phyloP scores from a whole-genome alignment of 1,140 invertebrate species.

The Neodiprion lecontei region DNA sequence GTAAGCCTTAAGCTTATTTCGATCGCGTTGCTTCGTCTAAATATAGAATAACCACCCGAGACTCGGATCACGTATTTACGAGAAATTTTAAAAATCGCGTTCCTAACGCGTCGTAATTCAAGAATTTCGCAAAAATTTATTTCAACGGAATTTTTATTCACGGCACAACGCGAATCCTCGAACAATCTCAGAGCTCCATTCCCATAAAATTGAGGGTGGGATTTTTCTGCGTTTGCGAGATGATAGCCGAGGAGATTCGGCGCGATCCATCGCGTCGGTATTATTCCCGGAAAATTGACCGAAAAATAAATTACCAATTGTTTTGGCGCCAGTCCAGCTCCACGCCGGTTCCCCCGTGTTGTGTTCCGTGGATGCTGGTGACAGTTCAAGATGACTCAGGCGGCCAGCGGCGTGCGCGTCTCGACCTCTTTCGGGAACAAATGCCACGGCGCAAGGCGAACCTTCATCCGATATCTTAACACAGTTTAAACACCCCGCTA shows the following conservation, averaged over 20 bases:
- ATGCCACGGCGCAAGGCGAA: neutral
- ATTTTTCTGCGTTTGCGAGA: neutral
- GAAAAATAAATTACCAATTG: constrained; percentile 45
- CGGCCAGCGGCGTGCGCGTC: neutral
- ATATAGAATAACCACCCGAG: constrained; percentile 43
- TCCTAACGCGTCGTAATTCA: neutral
- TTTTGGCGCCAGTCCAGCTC: constrained; percentile 40
- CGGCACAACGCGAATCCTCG: neutral
- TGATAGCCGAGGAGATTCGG: too few species aligned
- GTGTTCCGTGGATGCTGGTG: constrained; percentile 4
- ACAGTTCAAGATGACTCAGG: constrained; percentile 16
- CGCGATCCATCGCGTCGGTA: neutral
- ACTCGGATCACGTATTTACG: neutral
- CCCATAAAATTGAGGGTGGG: neutral
- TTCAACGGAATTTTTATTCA: neutral
- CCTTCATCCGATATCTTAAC: neutral
- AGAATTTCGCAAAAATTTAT: neutral
- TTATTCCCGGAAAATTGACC: constrained; percentile 18
- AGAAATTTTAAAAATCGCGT: neutral
- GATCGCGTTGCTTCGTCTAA: constrained; percentile 45
- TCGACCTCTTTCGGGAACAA: neutral
- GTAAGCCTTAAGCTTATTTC: constrained; percentile 39
- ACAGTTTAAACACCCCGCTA: neutral
- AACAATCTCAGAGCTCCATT: neutral
- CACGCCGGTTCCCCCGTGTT: neutral